These are phyloP conservation scores for Potamilus streckersoni DNA, from an alignment of 1,140 invertebrate genomes.

Conservation along the genomic window DNA sequence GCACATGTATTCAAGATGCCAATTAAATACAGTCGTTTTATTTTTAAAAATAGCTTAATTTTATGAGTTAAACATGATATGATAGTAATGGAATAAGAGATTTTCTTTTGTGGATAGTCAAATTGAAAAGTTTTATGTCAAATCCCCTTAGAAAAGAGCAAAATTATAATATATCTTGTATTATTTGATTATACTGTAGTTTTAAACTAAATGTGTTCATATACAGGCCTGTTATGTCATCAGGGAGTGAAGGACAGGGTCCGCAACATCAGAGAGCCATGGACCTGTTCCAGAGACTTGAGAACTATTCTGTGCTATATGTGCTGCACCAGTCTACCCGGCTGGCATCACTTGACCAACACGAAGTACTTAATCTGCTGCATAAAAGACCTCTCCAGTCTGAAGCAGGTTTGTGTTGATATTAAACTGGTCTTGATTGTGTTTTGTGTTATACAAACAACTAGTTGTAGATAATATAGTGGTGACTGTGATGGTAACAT, in stretches of 20 bases:
- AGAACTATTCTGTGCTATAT: constrained; percentile 63
- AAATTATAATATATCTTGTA: too few relatives aligned
- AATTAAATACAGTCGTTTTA: too few relatives aligned
- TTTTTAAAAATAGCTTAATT: too few relatives aligned
- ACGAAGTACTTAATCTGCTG: constrained; percentile 57
- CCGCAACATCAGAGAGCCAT: constrained; percentile 46
- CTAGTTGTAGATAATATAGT: too few relatives aligned
- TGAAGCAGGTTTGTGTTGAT: constrained; percentile 11
- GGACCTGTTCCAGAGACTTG: constrained; percentile 58
- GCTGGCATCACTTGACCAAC: constrained; percentile 50
- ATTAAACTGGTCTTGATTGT: not conserved
- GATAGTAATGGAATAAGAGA: too few relatives aligned
- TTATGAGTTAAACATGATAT: too few relatives aligned
- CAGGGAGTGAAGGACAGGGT: constrained; percentile 24
- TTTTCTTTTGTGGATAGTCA: too few relatives aligned
- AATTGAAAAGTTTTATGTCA: too few relatives aligned
- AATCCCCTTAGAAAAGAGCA: too few relatives aligned
- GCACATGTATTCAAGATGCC: too few relatives aligned
- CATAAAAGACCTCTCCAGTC: constrained; percentile 47
- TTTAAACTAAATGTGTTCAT: constrained; percentile 7
- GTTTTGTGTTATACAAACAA: too few relatives aligned
- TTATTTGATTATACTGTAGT: not conserved
- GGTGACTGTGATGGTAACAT: too few relatives aligned
- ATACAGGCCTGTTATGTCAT: constrained; percentile 50
- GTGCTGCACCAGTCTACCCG: constrained; percentile 59